Evolutionary conservation across 1,140 invertebrate species (phyloP), one percentile per base, ranked within the genome.

Genomic region (Magallana gigas): DNA sequence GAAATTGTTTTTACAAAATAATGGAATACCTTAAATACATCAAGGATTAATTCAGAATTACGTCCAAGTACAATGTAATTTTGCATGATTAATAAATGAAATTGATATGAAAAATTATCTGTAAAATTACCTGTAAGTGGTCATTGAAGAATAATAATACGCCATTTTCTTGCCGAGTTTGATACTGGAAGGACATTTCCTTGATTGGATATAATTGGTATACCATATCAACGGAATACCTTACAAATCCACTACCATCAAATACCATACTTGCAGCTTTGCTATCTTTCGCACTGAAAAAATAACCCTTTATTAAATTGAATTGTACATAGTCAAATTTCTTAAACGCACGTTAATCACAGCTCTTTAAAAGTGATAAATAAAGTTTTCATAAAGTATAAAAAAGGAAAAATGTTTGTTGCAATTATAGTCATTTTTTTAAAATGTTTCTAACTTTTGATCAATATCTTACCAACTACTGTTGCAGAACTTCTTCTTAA

Each of bases 181-280:
- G 23, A 29, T 76, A 76, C 8, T 76, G 68, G 68, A 76, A 29
- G 1, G 18, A 7, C 8, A 76, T 76, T 36, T 76, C 68, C 48
- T 76, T 76, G 23, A 76, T 36, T 76, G 68, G 68, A 29, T 76
- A 76, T 11, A 76, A 29, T 23, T 36, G 68, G 11, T 76, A 76
- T 36, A 76, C 14, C 68, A 76, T 76, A 36, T 76, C 68, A 11
- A 76, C 68, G 12, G 68, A 76, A 23, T 29, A 76, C 29, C 23
- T 76, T 6, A 76, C 68, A 12, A 76, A 76, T 18, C 68, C 23
- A 23, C 11, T 76, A 9, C 68, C 68, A 29, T 76, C 68, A 29
- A 76, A 76, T 23, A 76, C 68, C 68, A 76, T 76, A 12, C 23
- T 29, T 36, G 68, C 68, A 11, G 68, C 68, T 29, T 76, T 76